Conservation (phyloP, 2,797 vertebrate genomes). For the Pangasius djambal region DNA sequence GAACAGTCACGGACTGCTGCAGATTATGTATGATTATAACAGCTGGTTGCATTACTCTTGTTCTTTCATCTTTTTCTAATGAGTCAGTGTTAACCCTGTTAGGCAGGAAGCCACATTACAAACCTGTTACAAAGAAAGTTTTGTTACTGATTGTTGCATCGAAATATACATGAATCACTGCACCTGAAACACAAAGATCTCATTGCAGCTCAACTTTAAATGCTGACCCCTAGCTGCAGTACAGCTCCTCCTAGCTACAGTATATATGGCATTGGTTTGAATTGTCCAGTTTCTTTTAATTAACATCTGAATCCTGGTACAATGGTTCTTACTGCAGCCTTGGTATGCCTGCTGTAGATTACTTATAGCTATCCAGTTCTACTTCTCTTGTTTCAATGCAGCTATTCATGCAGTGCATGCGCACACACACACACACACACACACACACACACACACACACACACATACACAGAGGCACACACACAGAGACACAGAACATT, state of each 20-base stretch:
- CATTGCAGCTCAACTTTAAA: constrained; percentile 4
- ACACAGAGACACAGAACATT: background rate
- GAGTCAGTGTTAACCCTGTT: background rate
- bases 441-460: background rate
- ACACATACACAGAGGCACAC: background rate
- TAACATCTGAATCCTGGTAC: constrained; percentile 1
- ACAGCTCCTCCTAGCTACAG: constrained; percentile 11
- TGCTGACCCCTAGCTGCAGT: background rate
- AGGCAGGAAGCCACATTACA: background rate
- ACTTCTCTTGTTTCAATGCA: constrained; percentile 26
- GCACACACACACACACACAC: background rate
- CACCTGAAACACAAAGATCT: background rate
- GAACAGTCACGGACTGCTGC: background rate
- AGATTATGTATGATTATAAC: constrained; percentile 3
- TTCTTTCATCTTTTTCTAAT: background rate
- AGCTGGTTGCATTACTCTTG: background rate
- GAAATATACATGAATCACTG: background rate
- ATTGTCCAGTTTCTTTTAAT: constrained; percentile 24
- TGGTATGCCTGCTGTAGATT: background rate
- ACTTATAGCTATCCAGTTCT: constrained; percentile 20
- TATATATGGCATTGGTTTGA: background rate
- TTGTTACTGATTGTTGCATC: background rate
- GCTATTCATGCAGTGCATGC: constrained; percentile 15
- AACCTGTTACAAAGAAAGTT: background rate
- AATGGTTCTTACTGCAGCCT: background rate